phyloP scores from a whole-genome alignment of 1,140 invertebrate species.

The Cherax destructor region DNA sequence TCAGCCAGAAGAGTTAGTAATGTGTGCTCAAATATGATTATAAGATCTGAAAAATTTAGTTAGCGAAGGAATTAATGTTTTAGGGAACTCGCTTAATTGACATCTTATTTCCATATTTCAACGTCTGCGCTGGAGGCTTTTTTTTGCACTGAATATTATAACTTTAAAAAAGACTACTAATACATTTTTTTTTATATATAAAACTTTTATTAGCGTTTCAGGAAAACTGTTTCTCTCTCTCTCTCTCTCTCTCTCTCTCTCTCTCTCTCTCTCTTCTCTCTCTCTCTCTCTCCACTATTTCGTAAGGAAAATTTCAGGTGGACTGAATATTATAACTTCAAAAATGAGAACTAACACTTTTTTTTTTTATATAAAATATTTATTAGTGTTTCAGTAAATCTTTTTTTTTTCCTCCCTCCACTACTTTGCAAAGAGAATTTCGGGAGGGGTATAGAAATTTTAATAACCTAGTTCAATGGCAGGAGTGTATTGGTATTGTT shows the following conservation, averaged over 20 bases:
- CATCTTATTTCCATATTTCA: conserved; percentile 68
- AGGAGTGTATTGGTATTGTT: background rate
- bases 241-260: background rate
- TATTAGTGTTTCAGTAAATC: background rate
- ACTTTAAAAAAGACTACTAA: conserved; percentile 5
- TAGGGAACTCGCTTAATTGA: conserved; percentile 59
- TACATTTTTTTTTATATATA: background rate
- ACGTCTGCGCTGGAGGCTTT: conserved; percentile 29
- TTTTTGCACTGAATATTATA: conserved; percentile 29
- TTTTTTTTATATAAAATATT: too few relatives aligned
- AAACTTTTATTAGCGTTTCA: too few relatives aligned
- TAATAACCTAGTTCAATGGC: conserved; percentile 5
- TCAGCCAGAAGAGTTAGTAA: conserved; percentile 63
- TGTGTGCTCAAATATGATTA: conserved; percentile 68
- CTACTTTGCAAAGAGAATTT: background rate
- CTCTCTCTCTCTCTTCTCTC: background rate
- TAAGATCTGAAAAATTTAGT: conserved; percentile 66
- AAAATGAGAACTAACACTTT: too few relatives aligned
- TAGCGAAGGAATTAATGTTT: conserved; percentile 57
- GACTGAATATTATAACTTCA: too few relatives aligned
- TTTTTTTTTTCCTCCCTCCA: background rate
- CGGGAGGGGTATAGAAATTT: background rate
- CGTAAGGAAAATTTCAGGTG: background rate
- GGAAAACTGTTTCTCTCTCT: background rate
- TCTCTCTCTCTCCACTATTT: background rate